Base-by-base conservation (phyloP, 2,113 vertebrate genomes). In the Epinephelus moara region DNA sequence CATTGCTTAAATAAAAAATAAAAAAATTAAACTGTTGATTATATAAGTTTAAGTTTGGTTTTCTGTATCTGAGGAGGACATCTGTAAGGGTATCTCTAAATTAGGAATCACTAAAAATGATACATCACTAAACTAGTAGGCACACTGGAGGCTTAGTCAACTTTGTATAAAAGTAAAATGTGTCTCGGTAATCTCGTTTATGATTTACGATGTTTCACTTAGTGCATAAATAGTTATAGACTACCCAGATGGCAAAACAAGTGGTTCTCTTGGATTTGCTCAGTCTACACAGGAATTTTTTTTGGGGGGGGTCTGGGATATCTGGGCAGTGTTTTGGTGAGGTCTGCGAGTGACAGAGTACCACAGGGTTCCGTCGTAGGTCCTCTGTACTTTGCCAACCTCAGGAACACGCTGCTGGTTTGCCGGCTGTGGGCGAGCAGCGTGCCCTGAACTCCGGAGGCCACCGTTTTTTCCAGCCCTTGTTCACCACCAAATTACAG, bases 321-420 rank as follows among this genome's bases (percentile, higher is more conserved):
- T 84, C 71, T 80, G 60, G 64, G 52, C 67, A 59, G 81, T 68
- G 55, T 91, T 89, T 86, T 82, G 61, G 83, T 86, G 81, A 88
- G 87, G 79, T 82, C 70, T 82, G 30, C 7, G 71, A 89, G 62
- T 86, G 89, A 88, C 55, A 74, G 84, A 88, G 88, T 83, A 87
- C 91, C 89, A 61, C 86, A 90, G 81, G 90, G 88, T 63, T 79
- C 80, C 50, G 63, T 66, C 82, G 42, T 59, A 63, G 75, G 85
- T 75, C 87, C 80, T 90, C 89, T 94, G 82, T 92, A 94, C 91
- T 94, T 94, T 93, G 57, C 80, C n/a, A 82, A 91, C 89, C 92
- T 91, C 88, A 90, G 86, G 85, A 94, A 90, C 89, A 94, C 45
- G 82, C 87, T 68, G 81, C 80, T 90, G 82, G 92, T 90, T 92